These are phyloP conservation scores for Dreissena polymorpha DNA, from an alignment of 1,140 invertebrate species.

Conservation along the genomic window DNA sequence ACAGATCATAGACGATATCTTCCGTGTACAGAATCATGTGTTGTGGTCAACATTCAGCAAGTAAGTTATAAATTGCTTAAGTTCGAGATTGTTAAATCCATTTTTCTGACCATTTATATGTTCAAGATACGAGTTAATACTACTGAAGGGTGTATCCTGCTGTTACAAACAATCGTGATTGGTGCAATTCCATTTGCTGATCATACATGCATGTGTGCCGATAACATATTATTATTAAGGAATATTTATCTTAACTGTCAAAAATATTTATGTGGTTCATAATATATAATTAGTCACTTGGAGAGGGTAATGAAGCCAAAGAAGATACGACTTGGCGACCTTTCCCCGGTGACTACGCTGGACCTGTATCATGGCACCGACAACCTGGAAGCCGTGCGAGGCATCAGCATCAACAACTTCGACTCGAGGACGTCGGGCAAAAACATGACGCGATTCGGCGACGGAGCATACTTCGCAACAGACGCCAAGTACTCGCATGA, in stretches of 20 bases:
- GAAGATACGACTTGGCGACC: neutral
- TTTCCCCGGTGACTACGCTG: conserved; percentile 22
- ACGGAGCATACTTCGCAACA: conserved; percentile 71
- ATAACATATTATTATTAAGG: neutral
- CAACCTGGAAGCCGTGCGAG: conserved; percentile 47
- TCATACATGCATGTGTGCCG: neutral
- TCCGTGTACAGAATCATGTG: conserved; percentile 6
- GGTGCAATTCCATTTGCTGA: neutral
- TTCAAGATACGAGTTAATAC: neutral
- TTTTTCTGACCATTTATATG: neutral
- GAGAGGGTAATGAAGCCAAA: neutral
- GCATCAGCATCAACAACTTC: conserved; percentile 67
- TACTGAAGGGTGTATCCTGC: neutral
- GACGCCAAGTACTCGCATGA: conserved; percentile 62
- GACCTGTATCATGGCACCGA: conserved; percentile 67
- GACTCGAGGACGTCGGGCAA: conserved; percentile 66
- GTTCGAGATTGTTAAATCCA: neutral
- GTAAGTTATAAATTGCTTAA: neutral
- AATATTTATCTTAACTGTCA: neutral
- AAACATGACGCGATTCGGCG: conserved; percentile 66
- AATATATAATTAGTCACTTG: too few relatives aligned
- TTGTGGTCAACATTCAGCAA: conserved; percentile 11
- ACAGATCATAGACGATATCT: conserved; percentile 3
- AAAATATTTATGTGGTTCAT: neutral
- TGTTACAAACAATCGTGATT: neutral